Percentiles rank a stretch among this genome's conserved stretches.
These are phyloP conservation scores for Lacerta agilis DNA, from an alignment of 2,797 vertebrate species.

Conservation along the genomic window DNA sequence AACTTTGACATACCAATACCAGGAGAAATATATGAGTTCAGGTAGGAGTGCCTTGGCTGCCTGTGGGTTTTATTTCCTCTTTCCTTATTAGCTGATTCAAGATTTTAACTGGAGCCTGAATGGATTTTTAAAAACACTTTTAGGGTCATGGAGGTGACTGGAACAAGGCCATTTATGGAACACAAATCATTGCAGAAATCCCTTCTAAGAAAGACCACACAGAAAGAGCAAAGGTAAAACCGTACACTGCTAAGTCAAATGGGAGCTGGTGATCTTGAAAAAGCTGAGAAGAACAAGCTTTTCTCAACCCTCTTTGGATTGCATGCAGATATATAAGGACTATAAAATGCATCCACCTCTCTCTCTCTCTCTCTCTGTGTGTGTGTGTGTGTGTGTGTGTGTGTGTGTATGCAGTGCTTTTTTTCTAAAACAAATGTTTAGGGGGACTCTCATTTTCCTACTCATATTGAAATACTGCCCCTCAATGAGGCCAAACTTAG, in stretches of 20 bases:
- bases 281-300: neutral
- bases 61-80: neutral
- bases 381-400: too few species aligned
- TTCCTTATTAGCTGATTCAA: neutral
- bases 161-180: too few species aligned
- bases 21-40: neutral
- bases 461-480: too few species aligned
- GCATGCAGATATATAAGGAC: neutral
- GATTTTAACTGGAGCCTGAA: neutral
- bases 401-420: too few species aligned
- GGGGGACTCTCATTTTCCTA: too few species aligned
- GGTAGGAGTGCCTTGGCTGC: neutral
- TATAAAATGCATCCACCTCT: neutral
- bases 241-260: neutral
- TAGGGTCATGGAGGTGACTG: neutral
- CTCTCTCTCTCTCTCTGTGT: too few species aligned
- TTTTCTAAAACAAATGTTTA: too few species aligned
- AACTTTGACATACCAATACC: constrained; percentile 5
- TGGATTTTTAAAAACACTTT: neutral
- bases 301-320: neutral
- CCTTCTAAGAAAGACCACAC: neutral
- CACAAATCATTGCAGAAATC: neutral
- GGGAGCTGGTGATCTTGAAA: constrained; percentile 3
- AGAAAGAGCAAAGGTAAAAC: constrained; percentile 25
- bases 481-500: too few species aligned